Conservation (phyloP, 92 coral and sea anemone species). For the Chrysogorgia sp. region DNA sequence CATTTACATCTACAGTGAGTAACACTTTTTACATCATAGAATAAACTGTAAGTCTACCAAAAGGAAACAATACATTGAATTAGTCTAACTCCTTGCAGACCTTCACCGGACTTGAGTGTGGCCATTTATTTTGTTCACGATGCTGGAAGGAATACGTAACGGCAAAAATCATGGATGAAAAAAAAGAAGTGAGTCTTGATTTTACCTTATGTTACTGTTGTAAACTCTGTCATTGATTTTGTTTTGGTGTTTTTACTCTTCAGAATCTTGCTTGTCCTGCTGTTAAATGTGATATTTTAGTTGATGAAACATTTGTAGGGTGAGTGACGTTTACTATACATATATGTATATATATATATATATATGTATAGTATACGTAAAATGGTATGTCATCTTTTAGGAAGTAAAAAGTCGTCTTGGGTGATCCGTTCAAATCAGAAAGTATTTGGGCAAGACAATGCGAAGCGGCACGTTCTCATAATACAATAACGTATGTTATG, state of each 20-base stretch:
- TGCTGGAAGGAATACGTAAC: conserved; percentile 99
- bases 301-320: conserved; percentile 98
- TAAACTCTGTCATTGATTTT: conserved; percentile 17
- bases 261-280: conserved; percentile 99
- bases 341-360: no score
- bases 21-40: no score
- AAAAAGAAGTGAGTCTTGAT: conserved; percentile 2
- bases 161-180: conserved; percentile 93
- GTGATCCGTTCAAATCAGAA: no score
- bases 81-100: conserved; percentile 62
- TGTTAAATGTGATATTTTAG: conserved; percentile 96
- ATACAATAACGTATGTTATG: no score
- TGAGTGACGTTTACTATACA: conserved; percentile 49
- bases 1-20: conserved; percentile 68
- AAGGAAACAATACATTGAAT: no score
- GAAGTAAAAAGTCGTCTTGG: no score
- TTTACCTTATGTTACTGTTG: not conserved
- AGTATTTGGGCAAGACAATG: no score
- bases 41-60: no score
- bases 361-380: no score
- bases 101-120: conserved; percentile 92
- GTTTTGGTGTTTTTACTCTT: conserved; percentile 31
- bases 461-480: no score
- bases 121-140: conserved; percentile 87
- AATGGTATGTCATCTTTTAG: no score